Percentiles rank a stretch among this genome's conserved stretches.
phyloP scores from a whole-genome alignment of 1,140 invertebrate genomes.

The Pseudomyrmex flavicornis region DNA sequence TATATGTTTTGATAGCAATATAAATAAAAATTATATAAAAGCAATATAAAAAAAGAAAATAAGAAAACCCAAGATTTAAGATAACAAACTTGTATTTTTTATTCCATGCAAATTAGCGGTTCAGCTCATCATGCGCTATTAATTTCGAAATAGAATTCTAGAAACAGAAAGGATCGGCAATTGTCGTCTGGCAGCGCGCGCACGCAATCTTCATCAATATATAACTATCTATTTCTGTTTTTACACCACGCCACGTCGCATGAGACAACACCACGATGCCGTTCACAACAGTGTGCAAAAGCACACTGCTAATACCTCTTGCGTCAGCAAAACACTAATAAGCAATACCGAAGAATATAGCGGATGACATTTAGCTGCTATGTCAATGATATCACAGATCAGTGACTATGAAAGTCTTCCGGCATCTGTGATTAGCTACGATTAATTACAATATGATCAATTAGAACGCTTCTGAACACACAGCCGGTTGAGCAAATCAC shows the following conservation, averaged over 20 bases:
- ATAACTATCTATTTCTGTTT: constrained; percentile 23
- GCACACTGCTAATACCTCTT: constrained; percentile 56
- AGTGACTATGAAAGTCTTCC: too few relatives aligned
- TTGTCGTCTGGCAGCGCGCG: not conserved
- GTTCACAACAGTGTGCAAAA: constrained; percentile 71
- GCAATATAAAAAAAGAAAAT: not conserved
- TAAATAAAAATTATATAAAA: too few relatives aligned
- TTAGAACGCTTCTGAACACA: too few relatives aligned
- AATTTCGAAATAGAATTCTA: not conserved
- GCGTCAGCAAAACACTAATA: constrained; percentile 54
- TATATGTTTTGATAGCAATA: not conserved
- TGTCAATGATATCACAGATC: too few relatives aligned
- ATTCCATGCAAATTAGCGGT: not conserved
- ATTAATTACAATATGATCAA: too few relatives aligned
- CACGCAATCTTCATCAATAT: constrained; percentile 34
- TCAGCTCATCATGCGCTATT: too few relatives aligned
- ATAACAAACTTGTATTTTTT: not conserved
- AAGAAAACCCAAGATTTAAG: not conserved
- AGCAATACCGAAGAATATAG: constrained; percentile 20
- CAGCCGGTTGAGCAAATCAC: constrained; percentile 50
- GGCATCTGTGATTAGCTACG: too few relatives aligned
- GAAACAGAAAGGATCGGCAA: not conserved
- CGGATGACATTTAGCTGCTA: too few relatives aligned
- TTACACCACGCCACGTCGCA: constrained; percentile 3
- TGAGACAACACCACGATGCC: constrained; percentile 2